Evolutionary conservation across 2,888 invertebrate species (phyloP).

Genomic region (Lithophane semibrunnea): DNA sequence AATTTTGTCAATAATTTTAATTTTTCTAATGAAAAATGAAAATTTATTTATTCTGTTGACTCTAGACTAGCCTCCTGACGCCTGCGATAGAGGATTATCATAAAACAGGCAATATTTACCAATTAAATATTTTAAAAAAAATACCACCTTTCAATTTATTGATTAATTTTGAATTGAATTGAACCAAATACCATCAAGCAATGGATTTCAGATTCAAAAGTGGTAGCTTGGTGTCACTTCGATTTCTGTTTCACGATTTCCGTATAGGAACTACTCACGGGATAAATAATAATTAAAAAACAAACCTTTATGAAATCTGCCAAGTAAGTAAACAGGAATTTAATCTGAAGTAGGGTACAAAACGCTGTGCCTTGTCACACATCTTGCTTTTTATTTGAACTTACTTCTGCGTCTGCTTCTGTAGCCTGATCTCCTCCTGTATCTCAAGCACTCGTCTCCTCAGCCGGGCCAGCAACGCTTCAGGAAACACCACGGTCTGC

Average conservation of each 20-base stretch:
- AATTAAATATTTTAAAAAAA: no score
- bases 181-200: no score
- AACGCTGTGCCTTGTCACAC: neutral
- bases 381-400: constrained; percentile 35
- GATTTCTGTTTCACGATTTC: neutral
- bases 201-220: no score
- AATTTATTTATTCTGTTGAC: no score
- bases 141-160: neutral
- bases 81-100: neutral
- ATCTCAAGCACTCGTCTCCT: constrained; percentile 92
- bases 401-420: constrained; percentile 91
- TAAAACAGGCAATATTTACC: neutral
- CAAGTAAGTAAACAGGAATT: neutral
- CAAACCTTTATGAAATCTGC: neutral
- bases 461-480: constrained; percentile 89
- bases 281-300: neutral
- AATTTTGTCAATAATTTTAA: neutral
- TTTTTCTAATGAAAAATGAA: neutral
- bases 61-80: neutral
- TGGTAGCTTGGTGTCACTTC: no score
- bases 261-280: neutral
- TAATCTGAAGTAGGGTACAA: no score
- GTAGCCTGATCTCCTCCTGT: constrained; percentile 91
- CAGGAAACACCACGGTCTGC: constrained; percentile 92
- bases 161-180: no score